Conservation (phyloP, 2,888 invertebrate genomes). For the Orchesellides sinensis region DNA sequence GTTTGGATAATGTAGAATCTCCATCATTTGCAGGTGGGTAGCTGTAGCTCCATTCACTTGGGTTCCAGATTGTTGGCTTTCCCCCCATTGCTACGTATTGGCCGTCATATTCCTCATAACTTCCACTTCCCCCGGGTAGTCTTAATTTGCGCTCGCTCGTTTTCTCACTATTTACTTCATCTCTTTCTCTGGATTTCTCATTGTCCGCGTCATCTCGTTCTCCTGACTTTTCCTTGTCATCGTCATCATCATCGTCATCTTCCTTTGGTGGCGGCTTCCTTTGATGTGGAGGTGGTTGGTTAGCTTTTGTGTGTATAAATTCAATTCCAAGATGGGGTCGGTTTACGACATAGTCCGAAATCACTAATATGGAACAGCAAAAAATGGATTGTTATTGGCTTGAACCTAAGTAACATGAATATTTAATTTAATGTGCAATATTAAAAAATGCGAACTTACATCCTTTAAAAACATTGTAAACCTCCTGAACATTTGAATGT, state of each 20-base stretch:
- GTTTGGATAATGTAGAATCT: conserved; percentile 25
- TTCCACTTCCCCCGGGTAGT: conserved; percentile 32
- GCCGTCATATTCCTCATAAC: conserved; percentile 37
- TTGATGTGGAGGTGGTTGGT: conserved; percentile 38
- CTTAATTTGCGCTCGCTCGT: conserved; percentile 43
- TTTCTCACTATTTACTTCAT: conserved; percentile 13
- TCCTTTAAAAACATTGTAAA: conserved; percentile 64
- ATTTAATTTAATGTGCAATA: conserved; percentile 1
- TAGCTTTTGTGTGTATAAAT: conserved; percentile 48
- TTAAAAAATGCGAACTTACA: conserved; percentile 31
- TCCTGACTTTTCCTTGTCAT: conserved; percentile 11
- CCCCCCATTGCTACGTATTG: conserved; percentile 29
- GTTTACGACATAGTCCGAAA: conserved; percentile 63
- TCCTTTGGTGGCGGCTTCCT: conserved; percentile 30
- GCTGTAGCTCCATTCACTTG: conserved; percentile 33
- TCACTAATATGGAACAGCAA: conserved; percentile 59
- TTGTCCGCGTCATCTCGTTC: neutral
- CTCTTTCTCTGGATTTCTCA: conserved; percentile 32
- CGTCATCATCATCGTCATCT: conserved; percentile 54
- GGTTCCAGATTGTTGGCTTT: conserved; percentile 48
- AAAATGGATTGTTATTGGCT: neutral
- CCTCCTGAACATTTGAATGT: conserved; percentile 65
- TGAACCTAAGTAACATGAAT: neutral
- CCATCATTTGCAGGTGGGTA: conserved; percentile 24
- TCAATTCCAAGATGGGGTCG: conserved; percentile 67